Evolutionary conservation across 1,140 invertebrate genomes (phyloP).

Genomic region (Megathymus violae): DNA sequence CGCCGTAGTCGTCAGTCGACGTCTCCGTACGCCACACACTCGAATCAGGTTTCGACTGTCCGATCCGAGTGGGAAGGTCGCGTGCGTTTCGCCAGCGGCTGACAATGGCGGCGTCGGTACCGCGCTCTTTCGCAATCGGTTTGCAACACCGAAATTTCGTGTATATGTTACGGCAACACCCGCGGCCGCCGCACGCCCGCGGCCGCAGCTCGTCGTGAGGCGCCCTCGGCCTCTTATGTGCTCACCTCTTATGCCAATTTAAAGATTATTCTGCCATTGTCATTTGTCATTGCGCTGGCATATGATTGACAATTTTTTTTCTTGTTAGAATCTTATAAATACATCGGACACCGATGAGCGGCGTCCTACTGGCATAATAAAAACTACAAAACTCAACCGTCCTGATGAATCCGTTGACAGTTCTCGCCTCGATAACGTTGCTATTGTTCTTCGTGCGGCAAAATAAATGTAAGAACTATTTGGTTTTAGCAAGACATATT

Average conservation of each 20-base stretch:
- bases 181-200: conserved; percentile 17
- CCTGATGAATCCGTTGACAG: background rate
- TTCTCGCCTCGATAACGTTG: background rate
- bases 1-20: conserved; percentile 10
- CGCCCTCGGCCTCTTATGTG: conserved; percentile 8
- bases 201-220: conserved; percentile 19
- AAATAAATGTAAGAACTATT: background rate
- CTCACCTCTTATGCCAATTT: conserved; percentile 17
- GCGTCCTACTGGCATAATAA: no score
- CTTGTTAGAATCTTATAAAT: no score
- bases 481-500: background rate
- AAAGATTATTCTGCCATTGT: conserved; percentile 1
- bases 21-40: conserved; percentile 41
- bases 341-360: no score
- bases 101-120: conserved; percentile 68
- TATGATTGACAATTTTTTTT: background rate
- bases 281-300: background rate
- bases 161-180: conserved; percentile 65
- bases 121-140: conserved; percentile 67
- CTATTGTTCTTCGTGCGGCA: conserved; percentile 9
- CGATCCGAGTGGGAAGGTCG: conserved; percentile 76
- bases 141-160: conserved; percentile 79
- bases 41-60: conserved; percentile 70
- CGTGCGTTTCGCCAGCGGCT: conserved; percentile 67
- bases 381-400: no score